These are phyloP conservation scores for Clepsis dumicolana DNA, from an alignment of 2,888 invertebrate genomes.

Conservation along the genomic window DNA sequence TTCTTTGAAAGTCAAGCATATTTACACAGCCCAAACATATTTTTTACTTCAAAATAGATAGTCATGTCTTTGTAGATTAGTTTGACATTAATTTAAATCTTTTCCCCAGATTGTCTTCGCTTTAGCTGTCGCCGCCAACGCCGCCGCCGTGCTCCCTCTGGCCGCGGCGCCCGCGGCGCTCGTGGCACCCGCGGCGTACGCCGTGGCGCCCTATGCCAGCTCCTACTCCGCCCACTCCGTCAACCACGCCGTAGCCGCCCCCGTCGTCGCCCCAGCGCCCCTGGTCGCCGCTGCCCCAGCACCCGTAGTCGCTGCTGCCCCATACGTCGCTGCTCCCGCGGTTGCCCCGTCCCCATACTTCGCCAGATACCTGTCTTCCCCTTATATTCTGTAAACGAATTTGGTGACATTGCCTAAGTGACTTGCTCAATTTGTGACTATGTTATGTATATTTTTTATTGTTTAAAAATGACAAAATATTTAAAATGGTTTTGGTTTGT, in stretches of 20 bases:
- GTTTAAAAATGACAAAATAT: slow-evolving; percentile 12
- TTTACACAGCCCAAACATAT: too few relatives aligned
- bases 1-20: too few relatives aligned
- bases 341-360: slow-evolving; percentile 54
- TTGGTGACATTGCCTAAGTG: slow-evolving; percentile 79
- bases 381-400: slow-evolving; percentile 76
- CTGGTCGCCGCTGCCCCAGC: slow-evolving; percentile 74
- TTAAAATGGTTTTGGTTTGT: background rate
- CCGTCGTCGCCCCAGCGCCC: slow-evolving; percentile 78
- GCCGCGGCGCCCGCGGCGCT: slow-evolving; percentile 84
- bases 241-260: slow-evolving; percentile 91
- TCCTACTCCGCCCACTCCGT: slow-evolving; percentile 91
- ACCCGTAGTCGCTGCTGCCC: slow-evolving; percentile 57
- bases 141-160: slow-evolving; percentile 69
- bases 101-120: slow-evolving; percentile 71
- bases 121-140: slow-evolving; percentile 68
- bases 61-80: background rate
- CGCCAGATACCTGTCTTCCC: slow-evolving; percentile 68
- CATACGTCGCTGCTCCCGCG: slow-evolving; percentile 47
- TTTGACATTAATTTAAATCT: background rate
- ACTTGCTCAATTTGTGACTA: slow-evolving; percentile 73
- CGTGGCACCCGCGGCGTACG: slow-evolving; percentile 85
- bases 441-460: slow-evolving; percentile 16
- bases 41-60: background rate
- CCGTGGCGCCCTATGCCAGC: slow-evolving; percentile 90